phyloP scores from a whole-genome alignment of 2,113 vertebrate genomes.

The Chionodraco myersi region DNA sequence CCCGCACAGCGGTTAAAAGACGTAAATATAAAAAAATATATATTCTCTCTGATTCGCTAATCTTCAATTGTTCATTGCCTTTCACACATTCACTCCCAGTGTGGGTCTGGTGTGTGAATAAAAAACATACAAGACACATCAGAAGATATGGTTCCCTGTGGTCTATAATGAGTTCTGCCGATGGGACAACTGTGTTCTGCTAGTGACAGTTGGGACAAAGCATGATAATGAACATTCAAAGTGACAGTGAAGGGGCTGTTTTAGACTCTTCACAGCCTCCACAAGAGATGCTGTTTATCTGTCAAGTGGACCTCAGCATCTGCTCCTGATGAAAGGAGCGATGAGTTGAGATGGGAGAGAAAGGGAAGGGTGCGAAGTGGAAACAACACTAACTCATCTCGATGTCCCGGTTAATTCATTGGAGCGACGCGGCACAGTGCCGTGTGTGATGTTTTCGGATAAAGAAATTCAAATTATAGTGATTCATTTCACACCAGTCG shows the following conservation, averaged over 20 bases:
- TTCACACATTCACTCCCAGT: not conserved
- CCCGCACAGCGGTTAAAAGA: not conserved
- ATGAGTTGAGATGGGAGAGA: slow-evolving; percentile 51
- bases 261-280: slow-evolving; percentile 56
- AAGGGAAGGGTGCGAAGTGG: slow-evolving; percentile 32
- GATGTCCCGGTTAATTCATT: slow-evolving; percentile 50
- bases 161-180: slow-evolving; percentile 28
- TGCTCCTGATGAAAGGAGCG: slow-evolving; percentile 67
- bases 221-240: slow-evolving; percentile 63
- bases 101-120: not conserved
- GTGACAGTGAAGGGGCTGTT: slow-evolving; percentile 64
- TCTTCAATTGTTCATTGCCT: not conserved
- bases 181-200: slow-evolving; percentile 48
- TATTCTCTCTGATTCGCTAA: not conserved
- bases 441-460: slow-evolving; percentile 35
- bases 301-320: slow-evolving; percentile 75
- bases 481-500: slow-evolving; percentile 32
- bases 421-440: not conserved
- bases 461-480: slow-evolving; percentile 36
- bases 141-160: slow-evolving; percentile 14
- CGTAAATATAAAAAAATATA: not conserved
- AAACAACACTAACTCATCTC: slow-evolving; percentile 49
- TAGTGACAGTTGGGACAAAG: slow-evolving; percentile 47
- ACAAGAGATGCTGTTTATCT: slow-evolving; percentile 65
- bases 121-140: not conserved